Evolutionary conservation across 1,140 invertebrate species (phyloP).

Genomic region (Cecropterus lyciades): DNA sequence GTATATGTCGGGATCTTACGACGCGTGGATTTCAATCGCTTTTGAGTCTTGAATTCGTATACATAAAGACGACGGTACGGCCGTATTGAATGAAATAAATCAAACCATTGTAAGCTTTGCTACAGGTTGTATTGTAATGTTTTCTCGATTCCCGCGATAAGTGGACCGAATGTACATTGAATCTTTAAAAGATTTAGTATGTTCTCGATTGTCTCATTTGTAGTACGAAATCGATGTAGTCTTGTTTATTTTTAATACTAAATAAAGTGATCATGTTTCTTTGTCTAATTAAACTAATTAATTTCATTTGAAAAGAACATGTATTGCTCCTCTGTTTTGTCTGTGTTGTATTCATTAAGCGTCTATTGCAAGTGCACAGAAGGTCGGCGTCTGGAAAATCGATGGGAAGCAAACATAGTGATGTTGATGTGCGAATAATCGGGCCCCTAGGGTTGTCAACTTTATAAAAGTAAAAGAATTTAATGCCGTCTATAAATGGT

Average conservation of each 20-base stretch:
- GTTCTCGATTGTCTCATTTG: too few relatives aligned
- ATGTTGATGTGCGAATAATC: conserved; percentile 79
- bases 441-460: conserved; percentile 21
- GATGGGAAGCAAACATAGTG: conserved; percentile 79
- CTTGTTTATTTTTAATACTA: too few relatives aligned
- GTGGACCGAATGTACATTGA: too few relatives aligned
- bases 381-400: conserved; percentile 65
- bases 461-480: too few relatives aligned
- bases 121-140: too few relatives aligned
- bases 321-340: conserved; percentile 5
- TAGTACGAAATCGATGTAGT: too few relatives aligned
- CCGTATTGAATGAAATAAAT: conserved; percentile 9
- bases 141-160: too few relatives aligned
- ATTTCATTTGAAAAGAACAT: neutral
- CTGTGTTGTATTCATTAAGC: conserved; percentile 24
- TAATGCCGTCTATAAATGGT: too few relatives aligned
- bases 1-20: conserved; percentile 8
- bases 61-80: neutral
- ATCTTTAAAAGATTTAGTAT: too few relatives aligned
- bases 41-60: neutral
- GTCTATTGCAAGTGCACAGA: conserved; percentile 35
- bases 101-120: neutral
- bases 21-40: neutral
- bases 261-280: too few relatives aligned
- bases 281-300: too few relatives aligned